These are phyloP conservation scores for Thymelicus acteon DNA, from an alignment of 2,888 invertebrate genomes.

Conservation along the genomic window DNA sequence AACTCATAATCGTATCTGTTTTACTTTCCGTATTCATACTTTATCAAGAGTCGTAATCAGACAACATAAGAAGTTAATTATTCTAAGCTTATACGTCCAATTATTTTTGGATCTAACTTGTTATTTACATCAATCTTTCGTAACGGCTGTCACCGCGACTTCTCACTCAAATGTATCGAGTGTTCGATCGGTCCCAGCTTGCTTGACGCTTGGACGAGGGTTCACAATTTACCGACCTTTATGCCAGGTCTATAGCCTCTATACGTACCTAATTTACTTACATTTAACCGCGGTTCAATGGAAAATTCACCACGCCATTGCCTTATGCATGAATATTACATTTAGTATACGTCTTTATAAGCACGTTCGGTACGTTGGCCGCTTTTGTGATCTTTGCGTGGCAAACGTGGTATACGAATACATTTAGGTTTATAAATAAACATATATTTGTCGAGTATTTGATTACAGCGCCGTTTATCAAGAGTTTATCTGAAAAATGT, in stretches of 20 bases:
- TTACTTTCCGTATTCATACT: too few relatives aligned
- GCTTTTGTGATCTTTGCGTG: too few relatives aligned
- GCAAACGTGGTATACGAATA: too few relatives aligned
- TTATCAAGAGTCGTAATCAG: too few relatives aligned
- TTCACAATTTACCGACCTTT: slow-evolving; percentile 66
- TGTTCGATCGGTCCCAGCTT: slow-evolving; percentile 53
- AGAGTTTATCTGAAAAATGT: too few relatives aligned
- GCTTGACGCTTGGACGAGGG: slow-evolving; percentile 59
- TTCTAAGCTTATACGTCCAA: background rate
- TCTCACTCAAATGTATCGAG: slow-evolving; percentile 57
- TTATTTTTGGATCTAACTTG: slow-evolving; percentile 1
- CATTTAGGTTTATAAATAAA: too few relatives aligned
- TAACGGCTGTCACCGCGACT: slow-evolving; percentile 47
- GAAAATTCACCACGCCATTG: slow-evolving; percentile 22
- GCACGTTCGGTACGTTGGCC: background rate
- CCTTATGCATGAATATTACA: slow-evolving; percentile 22
- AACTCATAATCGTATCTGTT: too few relatives aligned
- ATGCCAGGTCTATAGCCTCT: slow-evolving; percentile 46
- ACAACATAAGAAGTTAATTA: too few relatives aligned
- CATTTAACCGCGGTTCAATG: slow-evolving; percentile 17
- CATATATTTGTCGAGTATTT: too few relatives aligned
- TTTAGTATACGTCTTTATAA: slow-evolving; percentile 17
- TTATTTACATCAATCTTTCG: slow-evolving; percentile 30
- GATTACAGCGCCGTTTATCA: too few relatives aligned
- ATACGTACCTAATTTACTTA: slow-evolving; percentile 52